A percentile compares a stretch with the other conserved stretches of the same genome.
phyloP scores from a whole-genome alignment of 2,113 vertebrate genomes.

The Gorilla gorilla region DNA sequence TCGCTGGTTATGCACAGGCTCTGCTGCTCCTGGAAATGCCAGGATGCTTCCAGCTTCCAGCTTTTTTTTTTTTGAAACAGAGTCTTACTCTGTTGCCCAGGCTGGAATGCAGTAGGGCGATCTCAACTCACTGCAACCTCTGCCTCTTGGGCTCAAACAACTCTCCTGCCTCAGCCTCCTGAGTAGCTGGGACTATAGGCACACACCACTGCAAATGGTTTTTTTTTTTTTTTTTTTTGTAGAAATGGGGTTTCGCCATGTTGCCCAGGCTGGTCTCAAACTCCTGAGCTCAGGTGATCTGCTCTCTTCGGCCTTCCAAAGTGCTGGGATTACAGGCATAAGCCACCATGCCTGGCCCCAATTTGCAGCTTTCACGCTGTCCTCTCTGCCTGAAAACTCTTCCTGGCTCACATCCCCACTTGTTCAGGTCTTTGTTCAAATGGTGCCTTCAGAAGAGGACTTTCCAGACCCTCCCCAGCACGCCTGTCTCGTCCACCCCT shows the following conservation, averaged over 20 bases:
- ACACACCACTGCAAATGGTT: background rate
- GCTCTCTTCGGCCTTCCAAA: background rate
- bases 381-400: background rate
- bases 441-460: background rate
- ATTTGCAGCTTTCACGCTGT: rapidly evolving
- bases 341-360: background rate
- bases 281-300: background rate
- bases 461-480: background rate
- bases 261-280: background rate
- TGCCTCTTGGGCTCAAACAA: background rate
- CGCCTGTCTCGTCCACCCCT: no score
- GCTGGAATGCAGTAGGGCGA: background rate
- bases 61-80: background rate
- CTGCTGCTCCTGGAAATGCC: background rate
- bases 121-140: background rate
- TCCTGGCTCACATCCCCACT: background rate
- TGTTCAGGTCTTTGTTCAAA: background rate
- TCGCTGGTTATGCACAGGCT: background rate
- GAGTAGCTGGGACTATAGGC: background rate
- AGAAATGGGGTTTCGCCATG: background rate
- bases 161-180: background rate
- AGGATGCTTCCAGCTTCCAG: background rate
- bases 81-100: background rate
- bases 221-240: background rate
- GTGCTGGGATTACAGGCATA: background rate